These are phyloP conservation scores for Aldrovandia affinis DNA, from an alignment of 2,797 vertebrate species.

Conservation along the genomic window DNA sequence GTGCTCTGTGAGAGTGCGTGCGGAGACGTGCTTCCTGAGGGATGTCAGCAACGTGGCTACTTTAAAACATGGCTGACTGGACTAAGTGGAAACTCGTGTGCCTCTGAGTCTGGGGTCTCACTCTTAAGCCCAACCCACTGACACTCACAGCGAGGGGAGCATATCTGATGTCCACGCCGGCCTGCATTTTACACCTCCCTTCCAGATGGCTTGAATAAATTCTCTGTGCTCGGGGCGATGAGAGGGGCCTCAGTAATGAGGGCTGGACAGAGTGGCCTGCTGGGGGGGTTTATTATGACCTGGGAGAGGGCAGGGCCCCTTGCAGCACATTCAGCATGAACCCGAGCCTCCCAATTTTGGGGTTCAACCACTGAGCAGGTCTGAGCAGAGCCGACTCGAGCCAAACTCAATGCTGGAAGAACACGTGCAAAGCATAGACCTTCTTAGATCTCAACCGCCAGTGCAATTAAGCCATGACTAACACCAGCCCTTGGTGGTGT, in stretches of 20 bases:
- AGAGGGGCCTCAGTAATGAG: conserved; percentile 51
- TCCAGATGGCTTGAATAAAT: conserved; percentile 41
- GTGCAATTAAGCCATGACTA: conserved; percentile 57
- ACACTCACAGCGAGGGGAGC: conserved; percentile 43
- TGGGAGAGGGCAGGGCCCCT: conserved; percentile 24
- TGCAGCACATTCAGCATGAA: background rate
- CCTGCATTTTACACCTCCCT: conserved; percentile 33
- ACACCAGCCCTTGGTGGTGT: conserved; percentile 45
- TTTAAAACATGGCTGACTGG: conserved; percentile 34
- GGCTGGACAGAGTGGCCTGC: conserved; percentile 30
- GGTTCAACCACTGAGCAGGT: background rate
- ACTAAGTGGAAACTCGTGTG: conserved; percentile 8
- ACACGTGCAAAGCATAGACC: background rate
- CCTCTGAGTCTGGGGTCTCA: conserved; percentile 37
- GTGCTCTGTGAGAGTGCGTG: conserved; percentile 48
- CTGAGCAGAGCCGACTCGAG: background rate
- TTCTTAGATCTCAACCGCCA: conserved; percentile 66
- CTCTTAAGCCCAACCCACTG: conserved; percentile 34
- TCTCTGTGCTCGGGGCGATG: conserved; percentile 30
- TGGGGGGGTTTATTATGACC: conserved; percentile 45
- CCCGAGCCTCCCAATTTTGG: background rate
- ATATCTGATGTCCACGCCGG: conserved; percentile 32
- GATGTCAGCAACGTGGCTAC: conserved; percentile 68
- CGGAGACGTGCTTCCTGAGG: conserved; percentile 71
- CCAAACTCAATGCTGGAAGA: background rate